Percentiles rank a stretch among this genome's conserved stretches.
These are phyloP conservation scores for Numida meleagris DNA, from an alignment of 2,113 vertebrate species.

Conservation along the genomic window DNA sequence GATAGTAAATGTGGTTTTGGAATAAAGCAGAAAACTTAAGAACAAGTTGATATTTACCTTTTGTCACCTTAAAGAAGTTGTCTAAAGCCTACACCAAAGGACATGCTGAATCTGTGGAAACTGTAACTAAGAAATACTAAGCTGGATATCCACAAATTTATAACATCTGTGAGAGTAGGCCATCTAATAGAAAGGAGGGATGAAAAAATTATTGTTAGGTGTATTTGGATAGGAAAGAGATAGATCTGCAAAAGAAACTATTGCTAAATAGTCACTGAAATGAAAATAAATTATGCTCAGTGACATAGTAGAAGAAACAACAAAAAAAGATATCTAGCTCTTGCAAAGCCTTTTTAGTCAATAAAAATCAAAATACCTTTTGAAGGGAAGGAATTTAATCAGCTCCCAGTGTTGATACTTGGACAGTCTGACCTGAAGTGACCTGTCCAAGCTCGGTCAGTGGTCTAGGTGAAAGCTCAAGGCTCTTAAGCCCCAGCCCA, in stretches of 20 bases:
- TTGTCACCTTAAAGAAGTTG: background rate
- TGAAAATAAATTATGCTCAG: background rate
- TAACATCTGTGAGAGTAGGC: background rate
- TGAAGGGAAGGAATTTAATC: background rate
- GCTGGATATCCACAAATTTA: background rate
- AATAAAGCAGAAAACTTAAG: slow-evolving; percentile 15
- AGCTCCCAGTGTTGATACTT: background rate
- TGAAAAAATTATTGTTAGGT: background rate
- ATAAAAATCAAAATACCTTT: background rate
- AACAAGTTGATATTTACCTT: background rate
- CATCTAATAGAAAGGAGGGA: background rate
- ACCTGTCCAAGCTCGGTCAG: background rate
- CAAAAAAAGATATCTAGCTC: background rate
- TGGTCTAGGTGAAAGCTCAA: background rate
- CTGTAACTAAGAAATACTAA: background rate
- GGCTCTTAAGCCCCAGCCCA: background rate
- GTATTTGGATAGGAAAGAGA: background rate
- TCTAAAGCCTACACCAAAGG: background rate
- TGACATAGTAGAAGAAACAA: background rate
- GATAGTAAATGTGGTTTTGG: slow-evolving; percentile 32
- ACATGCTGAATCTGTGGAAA: background rate
- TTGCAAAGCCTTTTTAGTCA: background rate
- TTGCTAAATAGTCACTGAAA: background rate
- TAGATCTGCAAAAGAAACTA: background rate
- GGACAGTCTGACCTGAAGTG: background rate